Evolutionary conservation across 2,888 invertebrate species (phyloP), one percentile per base, ranked within the genome.

Genomic region (Cephus rjabovi): DNA sequence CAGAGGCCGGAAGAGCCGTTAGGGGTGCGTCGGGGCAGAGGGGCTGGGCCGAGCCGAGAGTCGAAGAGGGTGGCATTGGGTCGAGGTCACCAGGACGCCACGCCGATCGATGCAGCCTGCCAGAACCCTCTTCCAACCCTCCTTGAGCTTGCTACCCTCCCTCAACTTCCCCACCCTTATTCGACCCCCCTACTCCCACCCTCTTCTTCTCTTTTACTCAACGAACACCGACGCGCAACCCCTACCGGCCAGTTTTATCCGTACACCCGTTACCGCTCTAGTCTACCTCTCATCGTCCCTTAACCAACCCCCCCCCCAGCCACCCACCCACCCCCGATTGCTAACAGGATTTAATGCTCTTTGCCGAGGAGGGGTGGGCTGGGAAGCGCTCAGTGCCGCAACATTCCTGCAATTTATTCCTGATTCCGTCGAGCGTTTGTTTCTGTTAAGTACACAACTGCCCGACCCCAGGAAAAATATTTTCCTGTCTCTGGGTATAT

Each of bases 31-130:
- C 85, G 84, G 86, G 86, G 88, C 91, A 91, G 88, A 92, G 92
- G 93, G 92, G 92, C 92, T 91, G 92, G 73, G 69, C 74, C 80
- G 80, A 80, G 81, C 81, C 82, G 82, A 83, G 83, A 84, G 88
- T 85, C 85, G 85, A 86, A 85, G 87, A 93, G 93, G 92, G 92
- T 92, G 93, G 89, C 93, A 93, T 91, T 93, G 91, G 94, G 94
- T 94, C 94, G 94, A 94, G 94, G 94, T 94, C 94, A 94, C 90
- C 90, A 87, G 90, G 90, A 90, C 93, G 93, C 93, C 91, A 92
- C 87, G 86, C 90, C 92, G 94, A 94, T 94, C 94, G 94, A 94
- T 94, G 93, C 93, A 94, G 94, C 94, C 85, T 85, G 87, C 87
- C 86, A 33, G 74, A n/a, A 74, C 34, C 74, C 74, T 34, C 74